Evolutionary conservation across 2,797 vertebrate genomes (phyloP), one percentile per base, ranked within the genome.

Genomic region (Cyclopterus lumpus): DNA sequence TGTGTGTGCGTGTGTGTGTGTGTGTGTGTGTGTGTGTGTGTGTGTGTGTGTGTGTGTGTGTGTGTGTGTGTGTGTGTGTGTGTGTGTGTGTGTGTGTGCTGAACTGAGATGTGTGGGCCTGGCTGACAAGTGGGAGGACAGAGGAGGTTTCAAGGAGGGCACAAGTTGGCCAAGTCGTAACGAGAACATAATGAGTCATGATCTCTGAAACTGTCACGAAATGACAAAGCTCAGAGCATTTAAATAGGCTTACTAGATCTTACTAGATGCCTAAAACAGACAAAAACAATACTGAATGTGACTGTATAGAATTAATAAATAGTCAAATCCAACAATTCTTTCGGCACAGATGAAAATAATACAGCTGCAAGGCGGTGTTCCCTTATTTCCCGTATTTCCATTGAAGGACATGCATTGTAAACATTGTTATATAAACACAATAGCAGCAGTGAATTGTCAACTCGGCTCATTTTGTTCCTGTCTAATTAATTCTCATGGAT

Each of bases 31-130:
- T n/a, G n/a, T 28, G 26, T 28, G 26, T 4, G 26, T 28, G 26
- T 28, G 26, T 28, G 26, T 46, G 49, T 73, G 70, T 67, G 76
- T 46, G 53, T 73, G 70, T 67, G 76, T 42, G 53, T 73, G 70
- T 67, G 76, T 46, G 53, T 73, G 69, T 67, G 76, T 46, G 53
- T 73, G 69, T 67, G 76, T 46, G 53, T 73, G 2, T 44, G 51
- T 71, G 40, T 42, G 10, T 42, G 53, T 73, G 69, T 67, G 76
- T n/a, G n/a, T n/a, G 77, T 72, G 60, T 75, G 76, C 36, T 86
- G 86, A 85, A 87, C 22, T 69, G 55, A 83, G 87, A 78, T n/a
- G 80, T 63, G 81, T 75, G 78, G 80, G 79, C 68, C 51, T 36
- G 67, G 72, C 64, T 71, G 75, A 30, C 11, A 66, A 75, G 59